Percentiles rank a stretch among this genome's conserved stretches.
Conservation (phyloP, 2,113 vertebrate species). For the Catagonus wagneri region DNA sequence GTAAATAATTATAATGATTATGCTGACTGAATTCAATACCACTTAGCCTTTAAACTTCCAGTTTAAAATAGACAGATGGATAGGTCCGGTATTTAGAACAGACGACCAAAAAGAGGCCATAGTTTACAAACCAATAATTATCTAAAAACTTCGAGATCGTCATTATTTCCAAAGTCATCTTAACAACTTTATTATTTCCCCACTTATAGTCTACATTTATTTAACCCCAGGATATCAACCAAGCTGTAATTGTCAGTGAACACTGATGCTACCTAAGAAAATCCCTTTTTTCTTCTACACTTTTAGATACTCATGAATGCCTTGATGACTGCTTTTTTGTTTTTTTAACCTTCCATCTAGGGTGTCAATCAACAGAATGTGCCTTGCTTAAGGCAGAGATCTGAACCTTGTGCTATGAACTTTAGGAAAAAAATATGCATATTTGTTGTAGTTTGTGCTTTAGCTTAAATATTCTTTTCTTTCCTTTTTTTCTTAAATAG, state of each 20-base stretch:
- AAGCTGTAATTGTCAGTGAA: conserved; percentile 1
- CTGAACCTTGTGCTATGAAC: background rate
- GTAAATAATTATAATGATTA: conserved; percentile 40
- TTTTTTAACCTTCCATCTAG: background rate
- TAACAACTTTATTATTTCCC: background rate
- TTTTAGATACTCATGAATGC: background rate
- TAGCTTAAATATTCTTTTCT: background rate
- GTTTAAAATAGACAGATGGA: background rate
- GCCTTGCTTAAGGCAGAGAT: background rate
- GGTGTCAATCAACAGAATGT: background rate
- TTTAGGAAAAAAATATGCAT: conserved; percentile 44
- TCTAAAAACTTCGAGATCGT: conserved; percentile 12
- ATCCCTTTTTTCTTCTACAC: background rate
- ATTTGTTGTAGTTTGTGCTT: background rate
- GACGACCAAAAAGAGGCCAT: background rate
- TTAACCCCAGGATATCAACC: background rate
- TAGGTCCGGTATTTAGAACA: background rate
- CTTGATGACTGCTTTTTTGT: background rate
- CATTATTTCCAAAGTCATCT: conserved; percentile 37
- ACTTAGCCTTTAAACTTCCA: background rate
- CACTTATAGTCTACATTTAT: background rate
- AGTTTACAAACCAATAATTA: background rate
- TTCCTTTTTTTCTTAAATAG: background rate
- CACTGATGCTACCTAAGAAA: conserved; percentile 31
- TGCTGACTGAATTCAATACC: background rate